phyloP scores from a whole-genome alignment of 23 tunicate genomes.

The Trididemnum miniatum region DNA sequence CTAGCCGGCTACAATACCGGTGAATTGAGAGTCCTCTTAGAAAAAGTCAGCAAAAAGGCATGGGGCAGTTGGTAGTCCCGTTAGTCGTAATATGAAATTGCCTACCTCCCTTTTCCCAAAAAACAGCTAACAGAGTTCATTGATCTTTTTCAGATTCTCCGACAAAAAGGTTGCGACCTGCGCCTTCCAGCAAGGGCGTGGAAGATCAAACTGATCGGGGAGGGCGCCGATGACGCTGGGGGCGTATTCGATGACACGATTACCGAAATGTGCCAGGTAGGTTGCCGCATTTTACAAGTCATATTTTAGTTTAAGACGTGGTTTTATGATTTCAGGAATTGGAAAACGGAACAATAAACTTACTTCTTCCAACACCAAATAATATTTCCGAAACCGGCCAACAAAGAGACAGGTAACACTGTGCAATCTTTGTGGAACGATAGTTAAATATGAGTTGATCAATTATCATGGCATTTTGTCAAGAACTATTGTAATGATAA shows the following conservation, averaged over 20 bases:
- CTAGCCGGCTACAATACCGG: too few species aligned
- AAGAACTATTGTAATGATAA: too few species aligned
- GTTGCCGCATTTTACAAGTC: too few species aligned
- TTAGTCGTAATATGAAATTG: too few species aligned
- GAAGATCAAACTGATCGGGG: slow-evolving; percentile 95
- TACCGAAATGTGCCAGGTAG: slow-evolving; percentile 95
- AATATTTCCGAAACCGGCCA: slow-evolving; percentile 66
- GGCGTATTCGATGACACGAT: slow-evolving; percentile 99
- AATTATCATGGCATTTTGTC: too few species aligned
- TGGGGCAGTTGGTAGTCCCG: too few species aligned
- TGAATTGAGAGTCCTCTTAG: too few species aligned
- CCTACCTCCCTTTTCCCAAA: too few species aligned
- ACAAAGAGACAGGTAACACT: slow-evolving; percentile 64
- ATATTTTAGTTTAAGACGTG: too few species aligned
- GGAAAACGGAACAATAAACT: slow-evolving; percentile 64
- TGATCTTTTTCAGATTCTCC: slow-evolving; percentile 53
- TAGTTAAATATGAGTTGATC: too few species aligned
- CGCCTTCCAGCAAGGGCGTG: slow-evolving; percentile 97
- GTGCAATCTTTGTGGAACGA: neutral
- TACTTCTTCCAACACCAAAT: slow-evolving; percentile 91
- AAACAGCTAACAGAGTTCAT: neutral
- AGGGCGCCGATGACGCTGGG: slow-evolving; percentile 99
- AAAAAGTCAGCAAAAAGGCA: too few species aligned
- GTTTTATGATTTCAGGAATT: slow-evolving; percentile 55
- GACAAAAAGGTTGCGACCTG: slow-evolving; percentile 70